These are phyloP conservation scores for Brachionus sp. DNA, from an alignment of 1,140 invertebrate species.

Conservation along the genomic window DNA sequence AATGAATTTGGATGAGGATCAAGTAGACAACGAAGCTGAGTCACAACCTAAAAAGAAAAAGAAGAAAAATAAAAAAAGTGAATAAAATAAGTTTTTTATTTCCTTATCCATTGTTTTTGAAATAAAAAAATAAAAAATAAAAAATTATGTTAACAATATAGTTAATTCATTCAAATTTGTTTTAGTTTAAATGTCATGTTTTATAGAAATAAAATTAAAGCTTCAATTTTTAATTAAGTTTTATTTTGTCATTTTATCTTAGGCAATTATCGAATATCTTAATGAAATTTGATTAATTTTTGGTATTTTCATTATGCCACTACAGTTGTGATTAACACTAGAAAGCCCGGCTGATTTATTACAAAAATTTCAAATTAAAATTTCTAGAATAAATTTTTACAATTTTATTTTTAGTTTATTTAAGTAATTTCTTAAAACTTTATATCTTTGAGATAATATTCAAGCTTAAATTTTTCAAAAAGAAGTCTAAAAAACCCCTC, in stretches of 20 bases:
- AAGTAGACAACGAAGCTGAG: constrained; percentile 46
- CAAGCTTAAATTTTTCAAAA: too few relatives aligned
- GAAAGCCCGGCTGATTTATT: too few relatives aligned
- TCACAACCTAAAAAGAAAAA: constrained; percentile 53
- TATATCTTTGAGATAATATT: too few relatives aligned
- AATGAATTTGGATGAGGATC: constrained; percentile 50
- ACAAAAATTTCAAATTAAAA: too few relatives aligned
- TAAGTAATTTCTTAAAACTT: too few relatives aligned
- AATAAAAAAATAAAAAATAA: constrained; percentile 1
- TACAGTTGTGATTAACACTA: too few relatives aligned
- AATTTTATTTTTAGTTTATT: too few relatives aligned
- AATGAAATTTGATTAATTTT: too few relatives aligned
- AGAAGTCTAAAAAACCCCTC: too few relatives aligned
- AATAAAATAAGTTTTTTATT: constrained; percentile 44
- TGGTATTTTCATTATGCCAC: too few relatives aligned
- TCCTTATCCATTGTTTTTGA: not conserved
- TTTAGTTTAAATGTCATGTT: not conserved
- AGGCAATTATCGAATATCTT: too few relatives aligned
- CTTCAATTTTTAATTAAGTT: not conserved
- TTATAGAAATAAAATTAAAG: not conserved
- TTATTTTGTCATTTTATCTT: not conserved
- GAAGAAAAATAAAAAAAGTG: constrained; percentile 49
- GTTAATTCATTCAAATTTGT: not conserved
- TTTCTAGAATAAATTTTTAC: too few relatives aligned
- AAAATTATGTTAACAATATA: constrained; percentile 38